Conservation (phyloP, 2,888 invertebrate genomes). For the Abscondita cerata region DNA sequence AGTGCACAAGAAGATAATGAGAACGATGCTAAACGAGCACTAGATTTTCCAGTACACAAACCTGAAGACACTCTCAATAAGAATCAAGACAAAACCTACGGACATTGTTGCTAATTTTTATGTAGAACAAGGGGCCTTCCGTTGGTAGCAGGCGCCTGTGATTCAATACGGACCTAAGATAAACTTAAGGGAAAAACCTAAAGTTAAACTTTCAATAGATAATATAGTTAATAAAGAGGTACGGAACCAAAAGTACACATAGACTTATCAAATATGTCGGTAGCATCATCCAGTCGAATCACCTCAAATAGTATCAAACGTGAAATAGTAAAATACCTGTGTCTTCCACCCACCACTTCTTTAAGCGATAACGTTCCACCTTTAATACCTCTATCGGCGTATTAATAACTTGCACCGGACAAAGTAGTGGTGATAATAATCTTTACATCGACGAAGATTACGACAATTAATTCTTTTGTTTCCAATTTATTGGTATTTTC, state of each 20-base stretch:
- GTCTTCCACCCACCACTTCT: neutral
- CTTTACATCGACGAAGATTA: slow-evolving; percentile 60
- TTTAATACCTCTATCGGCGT: slow-evolving; percentile 51
- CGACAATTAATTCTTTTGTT: too few species aligned
- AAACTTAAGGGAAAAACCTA: slow-evolving; percentile 45
- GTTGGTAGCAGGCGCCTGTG: slow-evolving; percentile 53
- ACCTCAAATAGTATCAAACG: slow-evolving; percentile 44
- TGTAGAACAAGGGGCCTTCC: slow-evolving; percentile 49
- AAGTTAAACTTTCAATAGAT: slow-evolving; percentile 49
- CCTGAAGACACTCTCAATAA: slow-evolving; percentile 33
- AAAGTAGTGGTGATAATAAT: slow-evolving; percentile 52
- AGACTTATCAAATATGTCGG: slow-evolving; percentile 36
- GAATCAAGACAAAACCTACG: slow-evolving; percentile 26
- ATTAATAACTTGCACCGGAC: slow-evolving; percentile 45
- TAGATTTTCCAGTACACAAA: slow-evolving; percentile 36
- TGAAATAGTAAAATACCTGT: slow-evolving; percentile 35
- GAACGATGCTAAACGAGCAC: slow-evolving; percentile 52
- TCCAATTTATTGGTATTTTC: too few species aligned
- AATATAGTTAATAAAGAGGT: slow-evolving; percentile 44
- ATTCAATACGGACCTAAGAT: slow-evolving; percentile 55
- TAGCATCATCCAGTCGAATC: slow-evolving; percentile 29
- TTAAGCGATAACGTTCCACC: slow-evolving; percentile 47
- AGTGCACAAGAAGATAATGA: slow-evolving; percentile 70
- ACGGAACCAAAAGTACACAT: slow-evolving; percentile 43
- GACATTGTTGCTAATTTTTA: slow-evolving; percentile 46